phyloP scores from a whole-genome alignment of 37 sponge, comb jelly and placozoan species.

The Halisarca cf. caerulea region DNA sequence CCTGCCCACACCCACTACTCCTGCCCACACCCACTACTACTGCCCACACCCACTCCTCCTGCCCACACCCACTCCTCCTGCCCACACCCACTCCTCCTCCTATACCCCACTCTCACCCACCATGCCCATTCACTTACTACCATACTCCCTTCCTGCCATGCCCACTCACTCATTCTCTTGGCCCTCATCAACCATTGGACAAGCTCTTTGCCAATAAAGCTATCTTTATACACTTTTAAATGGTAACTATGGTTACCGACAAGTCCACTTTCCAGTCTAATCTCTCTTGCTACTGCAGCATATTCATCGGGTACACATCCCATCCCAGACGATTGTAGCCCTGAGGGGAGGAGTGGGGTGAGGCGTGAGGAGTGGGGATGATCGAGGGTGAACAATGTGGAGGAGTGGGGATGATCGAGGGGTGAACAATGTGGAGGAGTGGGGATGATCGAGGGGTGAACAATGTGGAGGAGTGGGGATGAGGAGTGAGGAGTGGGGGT shows the following conservation, averaged over 20 bases:
- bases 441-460: background rate
- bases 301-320: constrained; percentile 80
- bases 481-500: background rate
- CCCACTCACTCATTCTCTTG: constrained; percentile 50
- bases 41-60: no score
- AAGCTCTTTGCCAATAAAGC: constrained; percentile 77
- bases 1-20: no score
- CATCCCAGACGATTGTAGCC: background rate
- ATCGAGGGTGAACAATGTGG: background rate
- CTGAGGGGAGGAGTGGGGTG: background rate
- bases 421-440: background rate
- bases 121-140: background rate
- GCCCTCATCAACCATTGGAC: constrained; percentile 76
- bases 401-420: background rate
- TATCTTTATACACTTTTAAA: constrained; percentile 69
- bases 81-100: no score
- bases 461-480: background rate
- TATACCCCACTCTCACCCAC: background rate
- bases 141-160: background rate
- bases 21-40: no score
- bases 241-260: constrained; percentile 69
- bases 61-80: no score
- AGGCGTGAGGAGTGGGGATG: background rate
- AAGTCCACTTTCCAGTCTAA: constrained; percentile 69
- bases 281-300: constrained; percentile 69